phyloP scores from a whole-genome alignment of 2,797 vertebrate genomes.

The Rhodeus uyekii region DNA sequence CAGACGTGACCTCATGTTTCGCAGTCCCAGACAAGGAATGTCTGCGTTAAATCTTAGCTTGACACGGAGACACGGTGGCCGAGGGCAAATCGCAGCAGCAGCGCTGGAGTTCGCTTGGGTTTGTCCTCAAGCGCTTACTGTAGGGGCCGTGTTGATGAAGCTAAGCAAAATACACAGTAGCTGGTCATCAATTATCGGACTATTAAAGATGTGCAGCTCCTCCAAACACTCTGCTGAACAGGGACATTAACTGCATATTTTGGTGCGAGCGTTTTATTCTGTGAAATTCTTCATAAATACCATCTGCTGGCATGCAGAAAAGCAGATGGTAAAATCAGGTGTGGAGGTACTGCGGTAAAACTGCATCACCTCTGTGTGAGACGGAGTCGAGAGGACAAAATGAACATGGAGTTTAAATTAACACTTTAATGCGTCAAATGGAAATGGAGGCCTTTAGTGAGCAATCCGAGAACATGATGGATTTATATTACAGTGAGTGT shows the following conservation, averaged over 20 bases:
- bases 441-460: not conserved
- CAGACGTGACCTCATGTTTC: slow-evolving; percentile 32
- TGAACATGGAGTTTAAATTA: not conserved
- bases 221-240: slow-evolving; percentile 15
- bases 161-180: not conserved
- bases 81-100: not conserved
- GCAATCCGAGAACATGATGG: not conserved
- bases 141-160: not conserved
- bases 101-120: not conserved
- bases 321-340: slow-evolving; percentile 47
- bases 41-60: slow-evolving; percentile 5
- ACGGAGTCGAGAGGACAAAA: not conserved
- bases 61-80: not conserved
- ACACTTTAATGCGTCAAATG: not conserved
- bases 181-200: slow-evolving; percentile 2
- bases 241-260: slow-evolving; percentile 31
- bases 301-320: slow-evolving; percentile 33
- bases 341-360: slow-evolving; percentile 29
- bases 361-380: not conserved
- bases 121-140: not conserved
- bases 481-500: not conserved
- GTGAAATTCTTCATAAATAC: slow-evolving; percentile 19
- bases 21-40: not conserved
- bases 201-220: slow-evolving; percentile 6
- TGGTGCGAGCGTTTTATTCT: slow-evolving; percentile 8